phyloP scores from a whole-genome alignment of 1,140 invertebrate species.

The Arion vulgaris region DNA sequence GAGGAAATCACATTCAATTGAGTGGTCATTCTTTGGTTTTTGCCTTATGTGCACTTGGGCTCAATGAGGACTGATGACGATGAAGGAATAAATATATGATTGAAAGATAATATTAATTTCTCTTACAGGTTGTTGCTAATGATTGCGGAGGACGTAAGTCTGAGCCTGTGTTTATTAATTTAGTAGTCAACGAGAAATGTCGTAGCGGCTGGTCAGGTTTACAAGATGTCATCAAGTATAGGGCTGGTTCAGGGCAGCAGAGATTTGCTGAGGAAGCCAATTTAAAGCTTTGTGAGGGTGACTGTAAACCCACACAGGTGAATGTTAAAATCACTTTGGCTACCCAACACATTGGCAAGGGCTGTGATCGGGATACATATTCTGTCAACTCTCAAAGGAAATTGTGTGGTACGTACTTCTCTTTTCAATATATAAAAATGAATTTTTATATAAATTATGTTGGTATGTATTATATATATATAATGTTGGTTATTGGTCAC shows the following conservation, averaged over 20 bases:
- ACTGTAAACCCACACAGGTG: slow-evolving; percentile 78
- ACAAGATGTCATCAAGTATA: slow-evolving; percentile 91
- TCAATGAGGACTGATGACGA: too few species aligned
- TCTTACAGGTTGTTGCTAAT: slow-evolving; percentile 88
- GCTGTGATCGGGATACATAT: slow-evolving; percentile 94
- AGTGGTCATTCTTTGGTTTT: too few species aligned
- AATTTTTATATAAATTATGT: too few species aligned
- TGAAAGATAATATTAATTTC: neutral
- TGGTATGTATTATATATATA: too few species aligned
- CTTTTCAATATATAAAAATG: neutral
- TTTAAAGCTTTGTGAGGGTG: slow-evolving; percentile 89
- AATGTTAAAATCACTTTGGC: slow-evolving; percentile 81
- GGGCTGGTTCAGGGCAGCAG: slow-evolving; percentile 85
- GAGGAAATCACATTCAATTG: too few species aligned
- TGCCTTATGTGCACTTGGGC: too few species aligned
- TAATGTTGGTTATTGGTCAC: too few species aligned
- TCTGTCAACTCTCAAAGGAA: slow-evolving; percentile 90
- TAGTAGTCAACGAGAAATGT: slow-evolving; percentile 87
- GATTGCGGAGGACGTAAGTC: slow-evolving; percentile 93
- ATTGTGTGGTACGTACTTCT: slow-evolving; percentile 81
- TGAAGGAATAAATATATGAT: too few species aligned
- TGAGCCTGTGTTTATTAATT: slow-evolving; percentile 92
- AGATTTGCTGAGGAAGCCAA: slow-evolving; percentile 87
- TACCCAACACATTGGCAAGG: slow-evolving; percentile 88
- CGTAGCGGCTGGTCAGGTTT: slow-evolving; percentile 78